A percentile compares a stretch with the other conserved stretches of the same genome.
Evolutionary conservation across 2,888 invertebrate genomes (phyloP).

Genomic region (Eristalis arbustorum): DNA sequence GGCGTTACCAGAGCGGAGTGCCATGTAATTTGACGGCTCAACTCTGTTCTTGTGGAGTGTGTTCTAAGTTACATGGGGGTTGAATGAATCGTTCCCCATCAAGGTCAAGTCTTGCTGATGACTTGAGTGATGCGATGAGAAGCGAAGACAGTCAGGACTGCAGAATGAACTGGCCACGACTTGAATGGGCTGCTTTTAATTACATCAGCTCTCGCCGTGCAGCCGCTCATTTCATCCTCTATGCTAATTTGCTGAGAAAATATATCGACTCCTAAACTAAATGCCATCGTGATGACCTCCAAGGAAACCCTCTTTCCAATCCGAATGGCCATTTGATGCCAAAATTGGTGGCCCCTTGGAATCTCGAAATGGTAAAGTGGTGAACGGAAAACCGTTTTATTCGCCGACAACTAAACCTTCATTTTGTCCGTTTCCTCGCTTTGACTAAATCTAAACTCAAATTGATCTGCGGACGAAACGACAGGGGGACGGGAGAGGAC

Average conservation of each 20-base stretch:
- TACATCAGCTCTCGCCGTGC: not conserved
- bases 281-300: slow-evolving; percentile 51
- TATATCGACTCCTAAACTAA: slow-evolving; percentile 8
- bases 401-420: slow-evolving; percentile 10
- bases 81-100: not conserved
- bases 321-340: slow-evolving; percentile 27
- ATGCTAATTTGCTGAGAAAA: slow-evolving; percentile 43
- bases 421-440: not conserved
- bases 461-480: slow-evolving; percentile 1
- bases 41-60: not conserved
- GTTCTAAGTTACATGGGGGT: not conserved
- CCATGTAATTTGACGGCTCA: not conserved
- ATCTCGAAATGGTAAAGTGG: slow-evolving; percentile 4
- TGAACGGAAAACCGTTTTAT: slow-evolving; percentile 16
- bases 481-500: not conserved
- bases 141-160: not conserved
- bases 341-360: slow-evolving; percentile 39
- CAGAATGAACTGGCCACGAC: not conserved
- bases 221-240: not conserved
- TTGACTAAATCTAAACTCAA: slow-evolving; percentile 44
- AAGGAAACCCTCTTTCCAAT: slow-evolving; percentile 9
- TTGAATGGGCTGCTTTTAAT: slow-evolving; percentile 4
- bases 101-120: not conserved
- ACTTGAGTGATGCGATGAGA: not conserved
- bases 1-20: slow-evolving; percentile 7